phyloP scores from a whole-genome alignment of 2,888 invertebrate genomes.

The Camptogramma bilineatum region DNA sequence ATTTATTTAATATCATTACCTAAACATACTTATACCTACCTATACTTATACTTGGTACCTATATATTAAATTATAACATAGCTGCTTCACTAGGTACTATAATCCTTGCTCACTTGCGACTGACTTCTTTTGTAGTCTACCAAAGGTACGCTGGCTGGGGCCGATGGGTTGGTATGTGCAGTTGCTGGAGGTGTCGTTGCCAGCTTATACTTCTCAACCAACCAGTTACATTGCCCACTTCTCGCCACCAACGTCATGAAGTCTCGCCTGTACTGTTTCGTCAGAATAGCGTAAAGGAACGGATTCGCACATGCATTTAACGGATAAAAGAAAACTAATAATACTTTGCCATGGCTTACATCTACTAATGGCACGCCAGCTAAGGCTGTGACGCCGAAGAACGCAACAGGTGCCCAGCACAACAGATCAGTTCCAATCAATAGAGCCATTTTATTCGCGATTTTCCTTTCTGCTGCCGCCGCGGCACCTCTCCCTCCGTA shows the following conservation, averaged over 20 bases:
- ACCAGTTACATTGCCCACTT: constrained; percentile 81
- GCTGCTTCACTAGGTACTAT: constrained; percentile 52
- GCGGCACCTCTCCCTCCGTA: constrained; percentile 87
- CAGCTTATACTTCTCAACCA: constrained; percentile 72
- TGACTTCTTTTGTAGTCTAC: constrained; percentile 70
- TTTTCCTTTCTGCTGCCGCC: constrained; percentile 88
- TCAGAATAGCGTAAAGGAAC: constrained; percentile 95
- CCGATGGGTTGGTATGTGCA: constrained; percentile 74
- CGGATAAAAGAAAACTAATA: constrained; percentile 96
- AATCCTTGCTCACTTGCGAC: constrained; percentile 68
- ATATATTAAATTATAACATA: constrained; percentile 57
- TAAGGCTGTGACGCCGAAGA: constrained; percentile 94
- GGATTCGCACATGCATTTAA: constrained; percentile 97
- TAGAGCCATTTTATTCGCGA: constrained; percentile 96
- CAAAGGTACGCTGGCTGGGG: constrained; percentile 66
- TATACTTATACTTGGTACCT: too few species aligned
- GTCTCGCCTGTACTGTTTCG: constrained; percentile 93
- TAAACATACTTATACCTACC: too few species aligned
- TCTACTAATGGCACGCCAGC: constrained; percentile 94
- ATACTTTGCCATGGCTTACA: constrained; percentile 91
- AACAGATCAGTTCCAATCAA: constrained; percentile 94
- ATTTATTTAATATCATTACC: constrained; percentile 60
- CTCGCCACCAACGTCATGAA: constrained; percentile 88
- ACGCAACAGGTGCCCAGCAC: constrained; percentile 95
- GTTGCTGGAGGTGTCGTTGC: constrained; percentile 76